A percentile compares a stretch with the other conserved stretches of the same genome.
These are phyloP conservation scores for Vulpes ferrilata DNA, from an alignment of 2,113 vertebrate genomes.

Conservation along the genomic window DNA sequence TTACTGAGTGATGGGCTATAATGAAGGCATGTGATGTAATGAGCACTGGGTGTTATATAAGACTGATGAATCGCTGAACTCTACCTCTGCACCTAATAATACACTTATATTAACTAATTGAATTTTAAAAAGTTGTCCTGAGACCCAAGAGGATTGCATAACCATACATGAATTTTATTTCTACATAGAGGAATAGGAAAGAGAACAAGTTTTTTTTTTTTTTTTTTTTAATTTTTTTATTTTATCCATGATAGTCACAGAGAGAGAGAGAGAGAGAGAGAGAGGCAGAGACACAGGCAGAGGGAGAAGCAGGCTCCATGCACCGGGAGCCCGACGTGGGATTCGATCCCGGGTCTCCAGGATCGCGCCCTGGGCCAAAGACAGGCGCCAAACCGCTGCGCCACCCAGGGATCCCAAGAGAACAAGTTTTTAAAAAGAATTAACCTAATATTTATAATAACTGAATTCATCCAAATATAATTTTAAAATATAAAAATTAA, in stretches of 20 bases:
- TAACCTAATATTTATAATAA: background rate
- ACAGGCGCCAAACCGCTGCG: too few relatives aligned
- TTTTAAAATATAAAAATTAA: constrained; percentile 1
- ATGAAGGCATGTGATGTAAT: background rate
- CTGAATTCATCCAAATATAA: background rate
- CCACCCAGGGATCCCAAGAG: too few relatives aligned
- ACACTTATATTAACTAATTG: background rate
- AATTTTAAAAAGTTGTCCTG: background rate
- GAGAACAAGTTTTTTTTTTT: background rate
- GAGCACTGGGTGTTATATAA: background rate
- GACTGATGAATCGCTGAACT: background rate
- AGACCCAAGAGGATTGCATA: background rate
- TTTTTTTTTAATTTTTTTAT: too few relatives aligned
- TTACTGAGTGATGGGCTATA: background rate
- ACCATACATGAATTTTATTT: background rate
- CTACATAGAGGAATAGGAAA: background rate
- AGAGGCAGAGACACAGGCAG: too few relatives aligned
- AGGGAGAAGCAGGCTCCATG: too few relatives aligned
- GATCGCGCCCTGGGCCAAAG: too few relatives aligned
- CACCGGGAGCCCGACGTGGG: too few relatives aligned
- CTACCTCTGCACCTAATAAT: background rate
- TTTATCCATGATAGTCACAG: too few relatives aligned
- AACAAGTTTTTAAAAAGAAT: background rate
- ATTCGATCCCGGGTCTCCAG: too few relatives aligned
- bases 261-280: too few relatives aligned